Base-by-base conservation (phyloP, 2,113 vertebrate genomes). In the Sylvilagus bachmani region DNA sequence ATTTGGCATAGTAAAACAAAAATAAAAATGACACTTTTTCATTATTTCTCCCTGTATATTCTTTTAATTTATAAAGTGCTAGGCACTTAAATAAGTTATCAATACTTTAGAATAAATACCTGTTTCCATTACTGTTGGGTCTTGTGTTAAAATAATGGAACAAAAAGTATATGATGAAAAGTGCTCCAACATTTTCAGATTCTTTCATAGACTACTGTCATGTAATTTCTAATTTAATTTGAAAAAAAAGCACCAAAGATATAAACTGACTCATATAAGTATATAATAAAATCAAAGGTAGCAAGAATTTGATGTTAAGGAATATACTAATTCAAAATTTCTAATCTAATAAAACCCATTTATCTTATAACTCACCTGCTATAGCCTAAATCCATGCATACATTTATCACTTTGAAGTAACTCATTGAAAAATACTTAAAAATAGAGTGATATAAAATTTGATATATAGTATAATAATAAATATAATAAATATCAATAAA, bases 1-100 rank as follows among this genome's bases (percentile, higher is more conserved):
- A 79, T 94, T 62, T 89, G 22, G 6, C 10, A 67, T 87, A 31
- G 79, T 91, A 79, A 93, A 24, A 69, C 78, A 95, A 49, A 55
- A 11, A 5, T n/a, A 91, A 74, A 51, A 87, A 87, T 55, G 3
- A 51, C 2, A 69, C 16, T 61, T 62, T 96, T 87, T 93, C 17
- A 83, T 66, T 93, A 82, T 64, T 75, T 66, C 80, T 86, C 36
- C n/a, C 58, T 27, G 79, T 49, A 22, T 36, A 58, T 74, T 67
- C 77, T 19, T 89, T 88, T 78, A 80, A 71, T 27, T 80, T 71
- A 61, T 53, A 81, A 77, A 90, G 6, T 93, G 7, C 8, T 11
- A 95, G 10, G 5, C 25, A 67, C 9, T 78, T 31, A 24, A 67
- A 58, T 77, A 96, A 85, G 55, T 27, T 33, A 69, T 10, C 21